Conservation (phyloP, 1,140 invertebrate genomes). For the Macrostomum lignano region DNA sequence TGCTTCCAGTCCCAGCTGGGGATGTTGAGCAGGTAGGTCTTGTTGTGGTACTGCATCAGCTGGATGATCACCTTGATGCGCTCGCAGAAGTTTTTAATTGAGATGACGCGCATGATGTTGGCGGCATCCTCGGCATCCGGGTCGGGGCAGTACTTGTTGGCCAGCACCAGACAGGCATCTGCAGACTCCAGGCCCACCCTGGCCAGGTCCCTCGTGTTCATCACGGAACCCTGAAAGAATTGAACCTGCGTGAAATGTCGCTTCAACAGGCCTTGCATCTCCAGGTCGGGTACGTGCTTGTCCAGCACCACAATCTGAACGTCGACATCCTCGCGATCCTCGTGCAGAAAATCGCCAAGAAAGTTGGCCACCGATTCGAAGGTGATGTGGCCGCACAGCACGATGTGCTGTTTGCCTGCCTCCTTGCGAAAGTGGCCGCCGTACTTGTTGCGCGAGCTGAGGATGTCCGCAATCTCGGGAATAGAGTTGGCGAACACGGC, state of each 20-base stretch:
- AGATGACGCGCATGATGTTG: conserved; percentile 96
- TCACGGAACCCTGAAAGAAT: conserved; percentile 94
- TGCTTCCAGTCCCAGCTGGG: too few species aligned
- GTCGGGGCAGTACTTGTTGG: conserved; percentile 95
- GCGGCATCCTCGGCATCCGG: conserved; percentile 89
- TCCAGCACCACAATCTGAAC: conserved; percentile 8
- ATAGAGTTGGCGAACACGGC: conserved; percentile 34
- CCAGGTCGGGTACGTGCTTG: conserved; percentile 2
- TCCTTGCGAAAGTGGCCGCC: conserved; percentile 4
- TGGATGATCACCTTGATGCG: conserved; percentile 95
- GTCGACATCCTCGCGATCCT: conserved; percentile 5
- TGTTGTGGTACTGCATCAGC: conserved; percentile 97
- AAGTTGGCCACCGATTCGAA: conserved; percentile 6
- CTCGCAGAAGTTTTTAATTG: conserved; percentile 94
- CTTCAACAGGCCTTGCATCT: conserved; percentile 6
- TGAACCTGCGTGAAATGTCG: conserved; percentile 8
- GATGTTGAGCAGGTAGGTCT: too few species aligned
- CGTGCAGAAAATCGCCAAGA: conserved; percentile 8
- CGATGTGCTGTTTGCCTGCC: conserved; percentile 7
- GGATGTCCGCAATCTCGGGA: conserved; percentile 7
- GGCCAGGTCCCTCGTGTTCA: conserved; percentile 95
- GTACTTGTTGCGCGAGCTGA: conserved; percentile 6
- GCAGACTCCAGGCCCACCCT: conserved; percentile 95
- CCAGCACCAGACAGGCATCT: conserved; percentile 85
- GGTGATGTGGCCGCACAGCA: conserved; percentile 8